Evolutionary conservation across 2,797 vertebrate genomes (phyloP).

Genomic region (Chlorospingus flavigularis): DNA sequence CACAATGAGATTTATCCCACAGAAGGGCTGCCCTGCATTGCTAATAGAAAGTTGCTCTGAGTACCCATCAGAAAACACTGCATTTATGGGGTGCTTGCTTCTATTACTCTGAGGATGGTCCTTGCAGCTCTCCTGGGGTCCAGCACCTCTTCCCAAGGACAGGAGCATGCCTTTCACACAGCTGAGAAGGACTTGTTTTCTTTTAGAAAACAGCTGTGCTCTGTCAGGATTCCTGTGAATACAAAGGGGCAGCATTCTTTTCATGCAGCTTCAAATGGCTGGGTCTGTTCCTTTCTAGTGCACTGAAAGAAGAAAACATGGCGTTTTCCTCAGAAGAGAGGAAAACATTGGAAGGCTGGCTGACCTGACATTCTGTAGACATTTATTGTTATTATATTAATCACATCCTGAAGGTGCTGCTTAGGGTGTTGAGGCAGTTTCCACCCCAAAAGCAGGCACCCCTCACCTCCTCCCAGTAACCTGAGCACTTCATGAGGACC

Average conservation of each 20-base stretch:
- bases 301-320: not conserved
- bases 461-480: not conserved
- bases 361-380: not conserved
- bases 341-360: not conserved
- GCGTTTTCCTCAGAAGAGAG: not conserved
- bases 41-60: not conserved
- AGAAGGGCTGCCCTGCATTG: not conserved
- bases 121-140: not conserved
- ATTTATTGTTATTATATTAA: not conserved
- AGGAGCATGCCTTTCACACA: not conserved
- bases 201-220: not conserved
- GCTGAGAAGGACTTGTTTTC: not conserved
- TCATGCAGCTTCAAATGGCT: not conserved
- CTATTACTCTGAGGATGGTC: not conserved
- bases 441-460: not conserved
- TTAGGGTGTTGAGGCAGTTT: not conserved
- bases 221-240: not conserved
- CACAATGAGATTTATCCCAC: not conserved
- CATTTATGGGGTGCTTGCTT: accelerated
- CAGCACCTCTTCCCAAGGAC: not conserved
- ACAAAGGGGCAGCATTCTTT: not conserved
- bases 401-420: not conserved
- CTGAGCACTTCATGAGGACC: not conserved
- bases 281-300: not conserved
- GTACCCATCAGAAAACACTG: not conserved